These are phyloP conservation scores for Agriopis marginaria DNA, from an alignment of 2,888 invertebrate genomes.

Conservation along the genomic window DNA sequence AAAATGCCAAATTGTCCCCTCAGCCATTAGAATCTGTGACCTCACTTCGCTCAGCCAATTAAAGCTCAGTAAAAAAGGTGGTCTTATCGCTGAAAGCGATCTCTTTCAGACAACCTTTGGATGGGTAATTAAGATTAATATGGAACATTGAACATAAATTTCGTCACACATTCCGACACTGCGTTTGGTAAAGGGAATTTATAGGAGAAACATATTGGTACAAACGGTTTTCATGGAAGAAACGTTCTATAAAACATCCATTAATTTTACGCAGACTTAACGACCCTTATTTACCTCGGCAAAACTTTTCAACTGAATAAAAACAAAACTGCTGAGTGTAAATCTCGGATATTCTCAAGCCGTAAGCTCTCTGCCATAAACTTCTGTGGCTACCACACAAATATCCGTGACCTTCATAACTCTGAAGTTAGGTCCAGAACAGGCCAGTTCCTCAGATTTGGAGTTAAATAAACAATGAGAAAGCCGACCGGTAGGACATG, in stretches of 20 bases:
- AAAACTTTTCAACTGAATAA: conserved; percentile 2
- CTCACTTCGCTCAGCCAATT: too few relatives aligned
- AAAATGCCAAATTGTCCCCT: too few relatives aligned
- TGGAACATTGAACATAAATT: too few relatives aligned
- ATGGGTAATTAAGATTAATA: too few relatives aligned
- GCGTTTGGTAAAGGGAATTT: too few relatives aligned
- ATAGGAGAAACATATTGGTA: too few relatives aligned
- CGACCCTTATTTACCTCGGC: conserved; percentile 4
- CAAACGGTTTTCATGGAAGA: neutral
- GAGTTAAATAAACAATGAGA: conserved; percentile 38
- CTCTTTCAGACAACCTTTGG: too few relatives aligned
- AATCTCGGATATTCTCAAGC: conserved; percentile 24
- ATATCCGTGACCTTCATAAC: conserved; percentile 36
- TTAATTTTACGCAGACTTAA: neutral
- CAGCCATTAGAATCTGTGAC: too few relatives aligned
- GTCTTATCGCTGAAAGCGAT: too few relatives aligned
- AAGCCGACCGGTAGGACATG: conserved; percentile 29
- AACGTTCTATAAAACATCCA: neutral
- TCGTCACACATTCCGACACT: too few relatives aligned
- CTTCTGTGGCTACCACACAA: conserved; percentile 25
- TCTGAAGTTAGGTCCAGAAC: conserved; percentile 20
- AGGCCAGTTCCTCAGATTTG: conserved; percentile 30
- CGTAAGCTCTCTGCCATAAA: conserved; percentile 17
- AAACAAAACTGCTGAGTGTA: conserved; percentile 13
- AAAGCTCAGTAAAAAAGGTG: too few relatives aligned